Base-by-base conservation (phyloP, 2,797 vertebrate species). In the Graptemys geographica region DNA sequence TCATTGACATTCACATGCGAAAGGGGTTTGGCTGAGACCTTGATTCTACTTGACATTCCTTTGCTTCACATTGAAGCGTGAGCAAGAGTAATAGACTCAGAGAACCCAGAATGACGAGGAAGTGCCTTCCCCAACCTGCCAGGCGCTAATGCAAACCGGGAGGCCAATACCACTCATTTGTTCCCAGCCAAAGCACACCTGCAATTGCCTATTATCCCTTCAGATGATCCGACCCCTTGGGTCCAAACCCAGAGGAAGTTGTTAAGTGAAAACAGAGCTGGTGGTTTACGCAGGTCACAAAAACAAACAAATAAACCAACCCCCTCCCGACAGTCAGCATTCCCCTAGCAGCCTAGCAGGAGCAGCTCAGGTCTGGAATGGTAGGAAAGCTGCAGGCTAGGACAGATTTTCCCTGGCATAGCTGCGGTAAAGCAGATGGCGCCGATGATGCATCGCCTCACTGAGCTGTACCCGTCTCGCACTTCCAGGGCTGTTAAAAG, bases 381-480 rank as follows among this genome's bases (percentile, higher is more conserved):
- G 83, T 7, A 88, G 78, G 90, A 2, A 0, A 0, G 1, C 83
- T 88, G 94, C 33, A 76, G 83, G 57, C 69, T 5, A 62, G 57
- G 79, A 79, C 76, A 87, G 88, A 89, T 23, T 52, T 82, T 0
- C 23, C 1, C 0, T 92, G 79, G 94, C 93, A 96, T 51, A 94
- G 81, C 87, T 76, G 59, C 13, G 79, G 83, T 85, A 81, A n/a
- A 95, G 81, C 90, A 95, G 91, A 93, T 1, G 79, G 87, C 47
- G 90, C 55, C 28, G 28, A 52, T 87, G 85, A 7, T 5, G 8
- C 65, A 56, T 52, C 87, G 79, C 55, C 82, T 84, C 86, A 5
- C 85, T 5, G 65, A 72, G n/a, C 9, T 90, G 94, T 89, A 93
- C 84, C 81, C 91, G 92, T 52, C 81, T 92, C 81, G 1, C 18